phyloP scores from a whole-genome alignment of 2,888 invertebrate genomes.

The Iphiclides podalirius region DNA sequence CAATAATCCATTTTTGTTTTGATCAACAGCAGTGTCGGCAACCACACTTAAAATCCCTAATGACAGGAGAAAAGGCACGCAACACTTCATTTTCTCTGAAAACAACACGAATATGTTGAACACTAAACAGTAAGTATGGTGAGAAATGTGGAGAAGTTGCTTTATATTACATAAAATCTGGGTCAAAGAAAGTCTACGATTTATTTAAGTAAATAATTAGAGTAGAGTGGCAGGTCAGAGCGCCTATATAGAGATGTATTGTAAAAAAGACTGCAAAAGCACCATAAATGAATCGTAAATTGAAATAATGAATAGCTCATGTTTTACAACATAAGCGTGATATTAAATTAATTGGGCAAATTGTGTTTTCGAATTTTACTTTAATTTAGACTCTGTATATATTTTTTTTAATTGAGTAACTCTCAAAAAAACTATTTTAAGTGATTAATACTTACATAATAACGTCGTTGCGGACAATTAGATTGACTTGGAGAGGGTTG shows the following conservation, averaged over 20 bases:
- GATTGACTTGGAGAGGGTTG: slow-evolving; percentile 30
- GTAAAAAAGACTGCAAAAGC: too few species aligned
- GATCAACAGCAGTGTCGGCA: slow-evolving; percentile 42
- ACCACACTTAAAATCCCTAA: slow-evolving; percentile 44
- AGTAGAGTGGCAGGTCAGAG: not conserved
- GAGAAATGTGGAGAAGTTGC: slow-evolving; percentile 24
- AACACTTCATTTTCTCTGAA: slow-evolving; percentile 64
- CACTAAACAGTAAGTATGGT: slow-evolving; percentile 28
- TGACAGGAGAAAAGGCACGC: slow-evolving; percentile 40
- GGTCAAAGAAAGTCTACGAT: slow-evolving; percentile 64
- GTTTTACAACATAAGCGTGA: too few species aligned
- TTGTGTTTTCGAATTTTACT: too few species aligned
- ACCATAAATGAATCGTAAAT: not conserved
- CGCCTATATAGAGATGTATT: not conserved
- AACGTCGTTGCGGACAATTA: slow-evolving; percentile 35
- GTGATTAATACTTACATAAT: slow-evolving; percentile 50
- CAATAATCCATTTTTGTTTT: slow-evolving; percentile 35
- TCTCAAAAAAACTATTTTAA: too few species aligned
- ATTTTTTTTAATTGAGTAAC: too few species aligned
- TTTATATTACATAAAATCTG: slow-evolving; percentile 56
- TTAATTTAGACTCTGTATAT: too few species aligned
- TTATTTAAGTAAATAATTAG: slow-evolving; percentile 40
- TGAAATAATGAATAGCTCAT: too few species aligned
- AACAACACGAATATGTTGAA: slow-evolving; percentile 30
- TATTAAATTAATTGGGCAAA: too few species aligned